These are phyloP conservation scores for Morelia viridis DNA, from an alignment of 2,797 vertebrate species.

Conservation along the genomic window DNA sequence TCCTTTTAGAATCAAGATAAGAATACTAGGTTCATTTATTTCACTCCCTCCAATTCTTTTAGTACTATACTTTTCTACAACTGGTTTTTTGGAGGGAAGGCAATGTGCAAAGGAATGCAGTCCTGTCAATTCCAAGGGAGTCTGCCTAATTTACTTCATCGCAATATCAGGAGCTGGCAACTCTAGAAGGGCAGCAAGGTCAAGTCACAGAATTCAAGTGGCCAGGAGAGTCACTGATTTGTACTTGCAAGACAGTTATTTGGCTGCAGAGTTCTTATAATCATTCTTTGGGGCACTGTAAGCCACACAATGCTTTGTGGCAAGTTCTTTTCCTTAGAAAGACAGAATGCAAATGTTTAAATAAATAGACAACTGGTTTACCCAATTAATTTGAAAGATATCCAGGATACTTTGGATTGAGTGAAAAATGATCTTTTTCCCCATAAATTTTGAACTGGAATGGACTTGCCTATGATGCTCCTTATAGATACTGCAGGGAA, in stretches of 20 bases:
- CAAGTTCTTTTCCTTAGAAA: background rate
- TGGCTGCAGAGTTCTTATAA: background rate
- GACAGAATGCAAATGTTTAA: background rate
- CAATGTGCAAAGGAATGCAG: background rate
- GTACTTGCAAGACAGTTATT: background rate
- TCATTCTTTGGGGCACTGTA: background rate
- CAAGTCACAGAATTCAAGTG: background rate
- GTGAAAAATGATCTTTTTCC: background rate
- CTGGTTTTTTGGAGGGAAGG: background rate
- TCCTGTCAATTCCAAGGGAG: background rate
- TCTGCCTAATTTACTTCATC: background rate
- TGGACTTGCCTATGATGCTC: background rate
- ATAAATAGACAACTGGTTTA: background rate
- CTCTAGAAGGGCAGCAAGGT: background rate
- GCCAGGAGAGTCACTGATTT: background rate
- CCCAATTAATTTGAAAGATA: background rate
- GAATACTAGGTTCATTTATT: background rate
- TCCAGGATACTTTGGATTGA: background rate
- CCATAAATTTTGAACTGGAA: background rate
- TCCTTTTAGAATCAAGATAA: background rate
- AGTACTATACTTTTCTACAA: background rate
- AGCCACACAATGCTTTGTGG: background rate
- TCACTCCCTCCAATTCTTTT: background rate
- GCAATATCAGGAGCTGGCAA: background rate
- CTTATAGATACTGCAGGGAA: background rate